Percentiles rank a stretch among this genome's conserved stretches.
Evolutionary conservation across 2,113 vertebrate species (phyloP).

Genomic region (Alethe diademata): DNA sequence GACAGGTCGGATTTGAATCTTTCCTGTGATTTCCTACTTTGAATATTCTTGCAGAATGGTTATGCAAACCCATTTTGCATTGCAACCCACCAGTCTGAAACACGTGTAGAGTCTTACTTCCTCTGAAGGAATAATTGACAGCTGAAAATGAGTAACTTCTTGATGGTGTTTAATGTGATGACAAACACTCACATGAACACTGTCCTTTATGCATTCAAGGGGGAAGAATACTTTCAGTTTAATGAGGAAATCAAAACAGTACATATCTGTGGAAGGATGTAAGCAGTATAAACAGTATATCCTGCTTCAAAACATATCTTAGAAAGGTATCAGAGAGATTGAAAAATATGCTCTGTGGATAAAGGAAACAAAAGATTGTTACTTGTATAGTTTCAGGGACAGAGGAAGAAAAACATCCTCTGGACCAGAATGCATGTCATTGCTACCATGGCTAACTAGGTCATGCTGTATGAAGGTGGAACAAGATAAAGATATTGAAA

Average conservation of each 20-base stretch:
- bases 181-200: background rate
- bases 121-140: background rate
- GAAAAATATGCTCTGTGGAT: background rate
- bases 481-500: background rate
- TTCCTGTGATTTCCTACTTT: background rate
- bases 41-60: background rate
- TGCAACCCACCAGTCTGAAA: background rate
- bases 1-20: background rate
- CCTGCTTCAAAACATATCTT: background rate
- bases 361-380: background rate
- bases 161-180: background rate
- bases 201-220: background rate
- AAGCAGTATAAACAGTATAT: background rate
- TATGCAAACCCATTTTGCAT: background rate
- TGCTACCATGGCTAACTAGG: background rate
- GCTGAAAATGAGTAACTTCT: background rate
- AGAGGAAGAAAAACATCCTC: background rate
- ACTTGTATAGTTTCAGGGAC: background rate
- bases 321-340: background rate
- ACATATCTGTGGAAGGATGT: background rate
- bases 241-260: background rate
- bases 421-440: background rate
- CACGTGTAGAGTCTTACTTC: background rate
- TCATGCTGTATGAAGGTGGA: background rate
- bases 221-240: background rate